Percentiles rank a stretch among this genome's conserved stretches.
Conservation (phyloP, 2,113 vertebrate species). For the Oncorhynchus tshawytscha region DNA sequence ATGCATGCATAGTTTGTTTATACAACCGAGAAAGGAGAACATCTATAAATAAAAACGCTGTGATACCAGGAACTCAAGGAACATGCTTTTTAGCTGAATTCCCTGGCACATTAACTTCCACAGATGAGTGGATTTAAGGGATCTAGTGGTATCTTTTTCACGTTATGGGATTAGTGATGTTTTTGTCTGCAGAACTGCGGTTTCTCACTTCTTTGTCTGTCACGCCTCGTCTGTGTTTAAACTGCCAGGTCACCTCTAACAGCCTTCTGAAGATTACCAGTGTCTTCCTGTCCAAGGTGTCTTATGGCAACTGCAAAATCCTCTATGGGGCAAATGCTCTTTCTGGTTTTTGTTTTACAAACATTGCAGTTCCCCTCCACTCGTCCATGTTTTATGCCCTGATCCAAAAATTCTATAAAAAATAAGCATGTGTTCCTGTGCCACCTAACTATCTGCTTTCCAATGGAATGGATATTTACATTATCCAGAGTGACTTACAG, state of each 20-base stretch:
- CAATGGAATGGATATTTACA: not conserved
- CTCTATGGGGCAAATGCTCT: slow-evolving; percentile 39
- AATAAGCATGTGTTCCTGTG: not conserved
- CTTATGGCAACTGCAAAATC: slow-evolving; percentile 56
- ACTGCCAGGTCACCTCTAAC: slow-evolving; percentile 34
- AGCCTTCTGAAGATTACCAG: slow-evolving; percentile 51
- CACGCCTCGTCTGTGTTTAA: not conserved
- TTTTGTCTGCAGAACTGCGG: not conserved
- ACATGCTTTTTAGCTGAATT: not conserved
- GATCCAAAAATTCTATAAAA: not conserved
- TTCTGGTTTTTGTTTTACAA: not conserved
- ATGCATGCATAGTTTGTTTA: not conserved
- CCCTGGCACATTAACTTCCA: not conserved
- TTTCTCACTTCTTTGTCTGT: slow-evolving; percentile 5
- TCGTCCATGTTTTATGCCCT: not conserved
- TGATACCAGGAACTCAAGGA: not conserved
- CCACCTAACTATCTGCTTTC: slow-evolving; percentile 35
- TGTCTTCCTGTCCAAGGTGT: slow-evolving; percentile 51
- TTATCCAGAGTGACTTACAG: too few species aligned
- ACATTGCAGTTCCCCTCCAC: not conserved
- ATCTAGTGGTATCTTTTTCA: slow-evolving; percentile 12
- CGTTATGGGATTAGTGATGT: not conserved
- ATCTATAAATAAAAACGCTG: not conserved
- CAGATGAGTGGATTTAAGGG: not conserved
- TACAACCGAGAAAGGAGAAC: too few species aligned